Base-by-base conservation (phyloP, 2,797 vertebrate genomes). In the Phataginus tricuspis region DNA sequence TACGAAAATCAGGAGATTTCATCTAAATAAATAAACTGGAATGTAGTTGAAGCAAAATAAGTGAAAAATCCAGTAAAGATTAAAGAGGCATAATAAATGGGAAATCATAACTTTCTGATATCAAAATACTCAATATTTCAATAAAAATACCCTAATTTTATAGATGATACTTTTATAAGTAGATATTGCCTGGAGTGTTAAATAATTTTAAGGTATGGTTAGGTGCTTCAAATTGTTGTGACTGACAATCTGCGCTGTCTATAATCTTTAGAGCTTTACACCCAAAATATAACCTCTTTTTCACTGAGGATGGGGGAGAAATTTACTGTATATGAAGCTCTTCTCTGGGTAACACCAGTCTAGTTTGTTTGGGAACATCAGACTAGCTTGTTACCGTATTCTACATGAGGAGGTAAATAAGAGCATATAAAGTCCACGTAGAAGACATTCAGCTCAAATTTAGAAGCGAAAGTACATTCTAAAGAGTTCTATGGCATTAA, bases 141-240 rank as follows among this genome's bases (percentile, higher is more conserved):
- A 55, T 19, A 80, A 51, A 10, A 68, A 2, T 16, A 55, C 2
- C 16, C 88, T 94, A 69, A 66, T 77, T 80, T 79, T 77, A 80
- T 86, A 93, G 5, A 18, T 92, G 5, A 27, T 72, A 75, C 23
- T 23, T 82, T 55, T 82, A 7, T 64, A 45, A 72, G n/a, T 80
- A 75, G 84, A 42, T 90, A 42, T 7, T 64, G 1, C 39, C 75
- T 45, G 21, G 19, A 69, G 25, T 71, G 27, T 77, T 77, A 82
- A 71, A 72, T 93, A 13, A 12, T 75, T 79, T 75, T 91, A 95
- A 89, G 66, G 19, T 83, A 55, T n/a, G 53, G 15, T 66, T 96
- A 69, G 84, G 31, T 53, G 3, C n/a, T 88, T 92, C 25, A 63
- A 92, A 94, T 72, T 84, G 39, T n/a, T 72, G 9, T 91, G 31